phyloP scores from a whole-genome alignment of 2,797 vertebrate genomes.

The Parauchenoglanis ngamensis region DNA sequence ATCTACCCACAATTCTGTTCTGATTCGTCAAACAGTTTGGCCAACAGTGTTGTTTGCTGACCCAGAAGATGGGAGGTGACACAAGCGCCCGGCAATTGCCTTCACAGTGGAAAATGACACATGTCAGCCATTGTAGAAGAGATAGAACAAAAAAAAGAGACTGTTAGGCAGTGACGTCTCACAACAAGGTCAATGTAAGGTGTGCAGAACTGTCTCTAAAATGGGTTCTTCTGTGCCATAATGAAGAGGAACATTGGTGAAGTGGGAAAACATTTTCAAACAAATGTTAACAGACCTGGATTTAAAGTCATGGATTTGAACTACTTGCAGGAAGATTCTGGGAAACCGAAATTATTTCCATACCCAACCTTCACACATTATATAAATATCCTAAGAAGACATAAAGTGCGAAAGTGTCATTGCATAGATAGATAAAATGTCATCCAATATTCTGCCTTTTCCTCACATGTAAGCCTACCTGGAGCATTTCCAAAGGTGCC shows the following conservation, averaged over 20 bases:
- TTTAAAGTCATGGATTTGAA: neutral
- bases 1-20: neutral
- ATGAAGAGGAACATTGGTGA: neutral
- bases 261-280: neutral
- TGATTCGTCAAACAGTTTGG: conserved; percentile 30
- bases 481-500: neutral
- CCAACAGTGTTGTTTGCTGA: conserved; percentile 26
- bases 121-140: conserved; percentile 4
- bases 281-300: neutral
- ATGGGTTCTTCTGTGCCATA: neutral
- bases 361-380: neutral
- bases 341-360: neutral
- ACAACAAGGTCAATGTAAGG: neutral
- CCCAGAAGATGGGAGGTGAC: conserved; percentile 25
- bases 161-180: neutral
- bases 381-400: neutral
- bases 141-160: neutral
- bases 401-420: neutral
- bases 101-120: conserved; percentile 28
- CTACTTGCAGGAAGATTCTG: neutral
- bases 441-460: no score
- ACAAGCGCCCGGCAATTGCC: neutral
- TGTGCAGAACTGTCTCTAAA: neutral
- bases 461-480: neutral
- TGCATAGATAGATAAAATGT: neutral